Conservation (phyloP, 1,140 invertebrate genomes). For the Pteromalus puparum region DNA sequence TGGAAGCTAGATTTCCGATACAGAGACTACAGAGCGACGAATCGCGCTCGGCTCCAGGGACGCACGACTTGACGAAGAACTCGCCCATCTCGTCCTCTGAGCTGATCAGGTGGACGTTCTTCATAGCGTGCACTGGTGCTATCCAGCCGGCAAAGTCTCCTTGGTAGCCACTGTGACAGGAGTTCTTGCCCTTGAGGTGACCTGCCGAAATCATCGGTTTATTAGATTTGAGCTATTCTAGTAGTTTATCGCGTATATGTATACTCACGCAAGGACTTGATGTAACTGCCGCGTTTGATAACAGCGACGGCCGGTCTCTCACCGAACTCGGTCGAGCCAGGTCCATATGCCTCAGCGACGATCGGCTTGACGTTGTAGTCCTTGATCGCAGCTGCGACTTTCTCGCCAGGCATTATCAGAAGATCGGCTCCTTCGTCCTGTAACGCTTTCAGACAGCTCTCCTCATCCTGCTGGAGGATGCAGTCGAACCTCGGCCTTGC, state of each 20-base stretch:
- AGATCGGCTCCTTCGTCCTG: constrained; percentile 79
- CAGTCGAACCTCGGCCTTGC: constrained; percentile 84
- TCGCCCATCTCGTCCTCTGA: constrained; percentile 70
- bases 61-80: constrained; percentile 75
- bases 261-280: constrained; percentile 56
- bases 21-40: constrained; percentile 71
- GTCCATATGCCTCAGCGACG: constrained; percentile 74
- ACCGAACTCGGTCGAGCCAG: constrained; percentile 63
- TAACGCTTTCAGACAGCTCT: constrained; percentile 82
- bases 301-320: constrained; percentile 79
- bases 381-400: constrained; percentile 77
- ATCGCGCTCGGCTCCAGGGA: constrained; percentile 67
- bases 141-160: constrained; percentile 75
- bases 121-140: constrained; percentile 74
- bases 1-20: constrained; percentile 67
- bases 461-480: constrained; percentile 74
- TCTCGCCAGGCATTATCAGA: constrained; percentile 79
- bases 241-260: background rate
- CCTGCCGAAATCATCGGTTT: constrained; percentile 52
- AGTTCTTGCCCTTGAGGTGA: constrained; percentile 75
- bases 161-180: constrained; percentile 76
- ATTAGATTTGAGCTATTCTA: background rate
- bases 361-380: constrained; percentile 75
- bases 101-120: constrained; percentile 71
- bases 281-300: constrained; percentile 72